Conservation (phyloP, 2,888 invertebrate species). For the Trachelus troglodyta region DNA sequence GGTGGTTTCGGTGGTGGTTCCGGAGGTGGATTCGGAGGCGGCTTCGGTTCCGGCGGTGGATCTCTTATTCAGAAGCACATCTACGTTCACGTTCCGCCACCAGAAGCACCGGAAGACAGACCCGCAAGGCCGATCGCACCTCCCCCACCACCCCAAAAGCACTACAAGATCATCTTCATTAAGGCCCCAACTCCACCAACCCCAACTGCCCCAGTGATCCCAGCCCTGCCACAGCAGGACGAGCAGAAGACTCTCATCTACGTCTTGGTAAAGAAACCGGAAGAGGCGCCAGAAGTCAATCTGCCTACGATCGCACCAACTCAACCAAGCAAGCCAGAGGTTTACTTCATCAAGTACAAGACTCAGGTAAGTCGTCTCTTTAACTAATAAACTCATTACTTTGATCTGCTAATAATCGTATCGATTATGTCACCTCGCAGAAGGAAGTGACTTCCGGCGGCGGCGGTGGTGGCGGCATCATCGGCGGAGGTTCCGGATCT, state of each 20-base stretch:
- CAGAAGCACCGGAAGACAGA: conserved; percentile 79
- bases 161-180: conserved; percentile 94
- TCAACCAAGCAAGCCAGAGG: conserved; percentile 89
- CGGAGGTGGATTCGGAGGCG: conserved; percentile 67
- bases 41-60: conserved; percentile 65
- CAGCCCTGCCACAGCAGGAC: conserved; percentile 79
- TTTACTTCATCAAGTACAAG: conserved; percentile 89
- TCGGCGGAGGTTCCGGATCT: conserved; percentile 20
- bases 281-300: conserved; percentile 83
- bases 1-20: conserved; percentile 66
- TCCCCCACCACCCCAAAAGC: conserved; percentile 82
- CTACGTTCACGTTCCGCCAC: conserved; percentile 91
- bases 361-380: conserved; percentile 68
- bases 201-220: conserved; percentile 84
- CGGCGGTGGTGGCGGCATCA: conserved; percentile 38
- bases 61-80: conserved; percentile 86
- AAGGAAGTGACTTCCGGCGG: conserved; percentile 48
- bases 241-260: conserved; percentile 91
- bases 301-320: conserved; percentile 84
- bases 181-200: conserved; percentile 88
- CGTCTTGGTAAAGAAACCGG: conserved; percentile 89
- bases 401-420: not conserved
- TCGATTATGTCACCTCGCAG: conserved; percentile 34
- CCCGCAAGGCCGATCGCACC: conserved; percentile 75
- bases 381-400: not conserved